Evolutionary conservation across 1,140 invertebrate genomes (phyloP).

Genomic region (Lethrus apterus): DNA sequence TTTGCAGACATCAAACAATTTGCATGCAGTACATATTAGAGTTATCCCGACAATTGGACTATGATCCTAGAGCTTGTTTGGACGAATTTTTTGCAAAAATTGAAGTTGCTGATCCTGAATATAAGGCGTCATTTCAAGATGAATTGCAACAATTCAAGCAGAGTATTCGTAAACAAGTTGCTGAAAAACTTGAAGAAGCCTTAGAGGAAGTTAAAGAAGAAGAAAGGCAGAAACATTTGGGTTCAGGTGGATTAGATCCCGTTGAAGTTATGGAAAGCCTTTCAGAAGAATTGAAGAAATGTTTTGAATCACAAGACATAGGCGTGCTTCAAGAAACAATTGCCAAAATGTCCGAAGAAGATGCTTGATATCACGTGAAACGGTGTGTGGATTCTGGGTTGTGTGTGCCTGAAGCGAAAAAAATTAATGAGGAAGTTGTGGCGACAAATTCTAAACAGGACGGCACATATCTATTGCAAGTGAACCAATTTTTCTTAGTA

Average conservation of each 20-base stretch:
- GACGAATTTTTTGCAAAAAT: slow-evolving; percentile 93
- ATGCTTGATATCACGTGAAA: slow-evolving; percentile 93
- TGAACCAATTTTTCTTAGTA: too few species aligned
- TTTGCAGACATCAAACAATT: slow-evolving; percentile 96
- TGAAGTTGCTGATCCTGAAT: slow-evolving; percentile 82
- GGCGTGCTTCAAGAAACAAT: slow-evolving; percentile 82
- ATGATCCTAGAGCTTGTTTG: slow-evolving; percentile 88
- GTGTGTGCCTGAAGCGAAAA: slow-evolving; percentile 82
- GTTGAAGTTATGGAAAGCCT: slow-evolving; percentile 92
- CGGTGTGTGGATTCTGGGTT: slow-evolving; percentile 95
- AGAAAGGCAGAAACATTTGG: slow-evolving; percentile 78
- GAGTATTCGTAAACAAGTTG: slow-evolving; percentile 78
- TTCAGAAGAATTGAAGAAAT: slow-evolving; percentile 73
- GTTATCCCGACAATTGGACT: slow-evolving; percentile 86
- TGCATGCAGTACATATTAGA: slow-evolving; percentile 99
- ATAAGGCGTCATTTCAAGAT: slow-evolving; percentile 91
- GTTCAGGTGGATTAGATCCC: slow-evolving; percentile 95
- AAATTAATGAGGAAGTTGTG: slow-evolving; percentile 20
- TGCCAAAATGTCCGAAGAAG: slow-evolving; percentile 78
- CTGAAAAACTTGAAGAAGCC: slow-evolving; percentile 81
- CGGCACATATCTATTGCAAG: too few species aligned
- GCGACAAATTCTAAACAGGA: too few species aligned
- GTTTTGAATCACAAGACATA: slow-evolving; percentile 83
- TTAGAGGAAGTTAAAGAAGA: slow-evolving; percentile 78
- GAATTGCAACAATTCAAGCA: slow-evolving; percentile 87